These are phyloP conservation scores for Allophyes oxyacanthae DNA, from an alignment of 2,888 invertebrate genomes.

Conservation along the genomic window DNA sequence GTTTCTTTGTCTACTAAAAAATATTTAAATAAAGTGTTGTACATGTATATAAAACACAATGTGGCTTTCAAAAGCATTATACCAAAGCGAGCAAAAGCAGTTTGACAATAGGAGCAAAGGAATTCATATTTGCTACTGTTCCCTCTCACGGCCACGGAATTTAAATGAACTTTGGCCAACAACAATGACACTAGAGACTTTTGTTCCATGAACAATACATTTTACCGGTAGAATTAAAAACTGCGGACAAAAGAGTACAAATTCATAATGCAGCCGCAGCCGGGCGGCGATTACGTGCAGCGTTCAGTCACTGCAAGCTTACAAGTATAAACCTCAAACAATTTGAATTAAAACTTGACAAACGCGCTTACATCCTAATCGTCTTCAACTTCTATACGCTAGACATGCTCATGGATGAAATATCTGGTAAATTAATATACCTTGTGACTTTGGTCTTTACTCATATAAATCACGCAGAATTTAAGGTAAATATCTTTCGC, in stretches of 20 bases:
- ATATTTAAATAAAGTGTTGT: slow-evolving; percentile 49
- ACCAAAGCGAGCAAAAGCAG: slow-evolving; percentile 80
- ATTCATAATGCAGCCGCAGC: slow-evolving; percentile 84
- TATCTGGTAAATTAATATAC: not conserved
- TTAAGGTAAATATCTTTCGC: not conserved
- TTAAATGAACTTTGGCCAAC: slow-evolving; percentile 89
- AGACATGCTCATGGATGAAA: too few relatives aligned
- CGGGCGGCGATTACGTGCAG: slow-evolving; percentile 69
- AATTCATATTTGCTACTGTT: slow-evolving; percentile 88
- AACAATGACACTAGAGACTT: slow-evolving; percentile 87
- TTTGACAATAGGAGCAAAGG: slow-evolving; percentile 86
- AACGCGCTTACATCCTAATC: not conserved
- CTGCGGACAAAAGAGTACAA: slow-evolving; percentile 86
- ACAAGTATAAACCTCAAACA: slow-evolving; percentile 20
- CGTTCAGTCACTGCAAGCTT: slow-evolving; percentile 33
- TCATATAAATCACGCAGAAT: not conserved
- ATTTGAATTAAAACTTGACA: slow-evolving; percentile 23
- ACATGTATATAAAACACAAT: slow-evolving; percentile 70
- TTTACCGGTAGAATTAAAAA: slow-evolving; percentile 88
- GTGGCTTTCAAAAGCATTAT: slow-evolving; percentile 80
- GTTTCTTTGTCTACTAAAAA: slow-evolving; percentile 41
- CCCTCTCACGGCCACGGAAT: slow-evolving; percentile 86
- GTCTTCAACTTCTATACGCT: too few relatives aligned
- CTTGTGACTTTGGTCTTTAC: slow-evolving; percentile 2
- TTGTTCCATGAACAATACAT: slow-evolving; percentile 88